Evolutionary conservation across 2,113 vertebrate species (phyloP), one percentile per base, ranked within the genome.

Genomic region (Hemiprocne comata): DNA sequence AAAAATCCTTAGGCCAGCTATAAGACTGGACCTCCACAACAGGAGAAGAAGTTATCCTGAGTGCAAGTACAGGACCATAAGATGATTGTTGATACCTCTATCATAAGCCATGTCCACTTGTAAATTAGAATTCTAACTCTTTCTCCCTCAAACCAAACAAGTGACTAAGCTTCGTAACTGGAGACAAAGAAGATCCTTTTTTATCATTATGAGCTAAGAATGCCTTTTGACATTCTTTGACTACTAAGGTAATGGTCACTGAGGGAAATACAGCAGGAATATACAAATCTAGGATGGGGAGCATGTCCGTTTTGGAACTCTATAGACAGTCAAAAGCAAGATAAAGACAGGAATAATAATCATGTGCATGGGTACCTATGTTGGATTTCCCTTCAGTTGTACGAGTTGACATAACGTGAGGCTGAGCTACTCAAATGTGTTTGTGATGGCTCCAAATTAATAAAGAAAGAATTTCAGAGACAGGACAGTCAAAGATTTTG

Each of bases 341-440:
- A 34, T 12, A 70, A 58, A 23, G 38, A 62, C 0, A 79, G 38
- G 48, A 80, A 71, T 40, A 88, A 74, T 46, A 90, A 74, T 17
- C 11, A 28, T 1, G 8, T 6, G 28, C 58, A 64, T 0, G 0
- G 26, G 13, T 29, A 44, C 25, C 24, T 50, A 14, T n/a, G 42
- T 3, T 3, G 0, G 13, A 67, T 61, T 77, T 83, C 11, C 16
- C 21, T 19, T 33, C 20, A 58, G 29, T 29, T 71, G n/a, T 29
- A 48, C 3, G 4, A 6, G 14, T 53, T 87, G 6, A 7, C 13
- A 42, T 80, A 62, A 73, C 2, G 4, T 12, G 40, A 91, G 36
- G 53, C 51, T 53, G 67, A 89, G 33, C 20, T 60, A 66, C 64
- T 82, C 57, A 69, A 78, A 61, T 17, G 17, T 29, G 19, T 8